Conservation (phyloP, 2,888 invertebrate species). For the Archips crataeganus region DNA sequence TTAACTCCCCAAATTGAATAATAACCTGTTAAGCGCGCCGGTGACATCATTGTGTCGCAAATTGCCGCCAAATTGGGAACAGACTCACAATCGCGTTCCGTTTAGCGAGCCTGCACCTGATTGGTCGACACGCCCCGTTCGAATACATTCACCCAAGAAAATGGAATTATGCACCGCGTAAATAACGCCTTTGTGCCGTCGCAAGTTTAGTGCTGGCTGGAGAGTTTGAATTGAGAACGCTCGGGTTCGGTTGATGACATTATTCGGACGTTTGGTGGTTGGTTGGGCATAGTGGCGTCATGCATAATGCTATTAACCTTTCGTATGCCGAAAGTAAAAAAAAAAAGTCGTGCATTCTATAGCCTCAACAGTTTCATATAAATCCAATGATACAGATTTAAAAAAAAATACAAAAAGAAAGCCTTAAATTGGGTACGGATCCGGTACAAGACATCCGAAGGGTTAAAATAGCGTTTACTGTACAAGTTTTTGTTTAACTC, state of each 20-base stretch:
- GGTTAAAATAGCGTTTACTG: not conserved
- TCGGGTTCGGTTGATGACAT: not conserved
- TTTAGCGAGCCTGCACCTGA: slow-evolving; percentile 80
- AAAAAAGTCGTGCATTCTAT: no score
- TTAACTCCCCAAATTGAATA: slow-evolving; percentile 81
- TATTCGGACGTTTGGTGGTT: no score
- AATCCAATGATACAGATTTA: no score
- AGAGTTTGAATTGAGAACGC: slow-evolving; percentile 18
- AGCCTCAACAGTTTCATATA: no score
- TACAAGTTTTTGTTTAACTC: no score
- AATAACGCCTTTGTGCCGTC: slow-evolving; percentile 65
- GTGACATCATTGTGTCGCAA: slow-evolving; percentile 77
- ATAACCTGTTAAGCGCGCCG: slow-evolving; percentile 76
- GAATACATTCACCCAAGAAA: slow-evolving; percentile 66
- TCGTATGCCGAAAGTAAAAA: no score
- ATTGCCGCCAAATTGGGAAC: slow-evolving; percentile 82
- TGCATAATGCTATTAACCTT: not conserved
- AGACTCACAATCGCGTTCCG: slow-evolving; percentile 72
- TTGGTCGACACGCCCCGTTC: slow-evolving; percentile 76
- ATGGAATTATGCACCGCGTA: slow-evolving; percentile 81
- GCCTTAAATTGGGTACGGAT: no score
- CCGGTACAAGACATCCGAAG: no score
- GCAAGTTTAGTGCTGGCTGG: slow-evolving; percentile 3
- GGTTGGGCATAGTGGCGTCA: no score
- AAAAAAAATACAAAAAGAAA: no score